phyloP scores from a whole-genome alignment of 2,797 vertebrate genomes.

The Anguilla megastoma region DNA sequence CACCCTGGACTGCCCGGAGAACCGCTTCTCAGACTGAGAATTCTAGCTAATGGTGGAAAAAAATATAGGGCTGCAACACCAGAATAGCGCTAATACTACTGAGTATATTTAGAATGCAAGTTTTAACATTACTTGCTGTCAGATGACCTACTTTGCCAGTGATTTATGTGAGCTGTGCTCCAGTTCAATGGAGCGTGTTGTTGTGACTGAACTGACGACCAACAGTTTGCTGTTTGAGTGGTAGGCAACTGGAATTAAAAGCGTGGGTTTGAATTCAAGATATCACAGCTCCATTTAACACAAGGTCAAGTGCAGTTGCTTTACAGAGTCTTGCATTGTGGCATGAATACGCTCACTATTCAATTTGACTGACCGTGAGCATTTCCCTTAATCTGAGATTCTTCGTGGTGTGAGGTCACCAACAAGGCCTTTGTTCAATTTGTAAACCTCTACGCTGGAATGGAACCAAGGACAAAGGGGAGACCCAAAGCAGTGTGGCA shows the following conservation, averaged over 20 bases:
- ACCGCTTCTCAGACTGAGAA: neutral
- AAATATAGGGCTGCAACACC: neutral
- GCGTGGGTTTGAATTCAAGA: neutral
- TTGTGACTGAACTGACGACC: neutral
- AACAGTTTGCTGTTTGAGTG: neutral
- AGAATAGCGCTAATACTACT: neutral
- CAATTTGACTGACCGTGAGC: neutral
- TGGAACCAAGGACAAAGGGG: neutral
- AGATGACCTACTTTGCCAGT: neutral
- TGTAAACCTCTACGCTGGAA: neutral
- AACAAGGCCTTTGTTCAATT: neutral
- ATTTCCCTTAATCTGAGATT: neutral
- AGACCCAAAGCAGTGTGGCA: neutral
- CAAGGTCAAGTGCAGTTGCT: neutral
- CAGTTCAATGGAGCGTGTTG: neutral
- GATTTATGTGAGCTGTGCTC: constrained; percentile 6
- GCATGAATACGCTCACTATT: neutral
- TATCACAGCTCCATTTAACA: neutral
- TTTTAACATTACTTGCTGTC: neutral
- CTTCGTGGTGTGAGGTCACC: neutral
- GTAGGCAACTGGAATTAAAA: neutral
- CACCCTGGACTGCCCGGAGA: neutral
- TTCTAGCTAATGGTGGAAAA: neutral
- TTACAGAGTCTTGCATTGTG: neutral
- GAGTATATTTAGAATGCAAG: neutral